phyloP scores from a whole-genome alignment of 2,888 invertebrate species.

The Dicyrtoma fusca region DNA sequence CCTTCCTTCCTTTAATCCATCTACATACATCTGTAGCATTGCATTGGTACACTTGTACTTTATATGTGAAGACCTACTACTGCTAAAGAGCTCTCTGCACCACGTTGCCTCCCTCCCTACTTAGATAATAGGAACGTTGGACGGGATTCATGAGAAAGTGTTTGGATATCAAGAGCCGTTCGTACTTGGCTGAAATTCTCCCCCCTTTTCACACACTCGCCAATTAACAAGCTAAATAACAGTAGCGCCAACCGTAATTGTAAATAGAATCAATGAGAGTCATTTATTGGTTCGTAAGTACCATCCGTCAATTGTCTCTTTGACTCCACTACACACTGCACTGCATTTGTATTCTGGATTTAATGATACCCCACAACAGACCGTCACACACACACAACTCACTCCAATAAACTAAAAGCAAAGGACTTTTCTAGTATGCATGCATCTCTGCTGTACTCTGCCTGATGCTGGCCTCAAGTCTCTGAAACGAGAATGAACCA shows the following conservation, averaged over 20 bases:
- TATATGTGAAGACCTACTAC: too few species aligned
- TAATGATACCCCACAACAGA: background rate
- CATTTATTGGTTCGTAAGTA: constrained; percentile 33
- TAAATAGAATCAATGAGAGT: constrained; percentile 35
- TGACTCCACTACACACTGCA: background rate
- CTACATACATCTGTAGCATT: too few species aligned
- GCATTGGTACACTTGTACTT: too few species aligned
- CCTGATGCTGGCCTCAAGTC: too few species aligned
- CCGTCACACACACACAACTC: background rate
- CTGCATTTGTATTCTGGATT: background rate
- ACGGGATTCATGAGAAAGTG: background rate
- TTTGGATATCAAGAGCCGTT: too few species aligned
- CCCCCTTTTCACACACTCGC: constrained; percentile 17
- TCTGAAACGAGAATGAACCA: too few species aligned
- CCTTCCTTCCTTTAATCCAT: too few species aligned
- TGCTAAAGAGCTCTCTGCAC: background rate
- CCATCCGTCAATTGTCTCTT: constrained; percentile 32
- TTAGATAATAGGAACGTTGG: too few species aligned
- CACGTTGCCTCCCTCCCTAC: background rate
- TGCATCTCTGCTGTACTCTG: background rate
- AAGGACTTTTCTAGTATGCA: too few species aligned
- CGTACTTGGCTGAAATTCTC: constrained; percentile 8
- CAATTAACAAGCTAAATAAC: constrained; percentile 33
- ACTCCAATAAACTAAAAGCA: too few species aligned
- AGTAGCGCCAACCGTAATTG: constrained; percentile 26